Percentiles rank a stretch among this genome's conserved stretches.
phyloP scores from a whole-genome alignment of 2,113 vertebrate genomes.

The Saguinus imperator region DNA sequence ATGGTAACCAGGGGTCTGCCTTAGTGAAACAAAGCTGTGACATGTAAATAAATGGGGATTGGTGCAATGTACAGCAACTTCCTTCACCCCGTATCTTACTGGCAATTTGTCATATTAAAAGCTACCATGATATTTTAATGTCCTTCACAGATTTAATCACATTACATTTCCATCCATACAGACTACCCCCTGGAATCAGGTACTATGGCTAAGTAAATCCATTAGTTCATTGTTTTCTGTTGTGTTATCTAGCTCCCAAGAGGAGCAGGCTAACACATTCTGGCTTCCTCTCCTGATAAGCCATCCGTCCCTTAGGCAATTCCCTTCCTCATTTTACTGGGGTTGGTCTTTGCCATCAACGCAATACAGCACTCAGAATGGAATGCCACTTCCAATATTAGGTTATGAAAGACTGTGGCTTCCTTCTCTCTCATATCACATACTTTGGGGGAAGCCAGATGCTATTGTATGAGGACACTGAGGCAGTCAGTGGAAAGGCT shows the following conservation, averaged over 20 bases:
- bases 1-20: conserved; percentile 73
- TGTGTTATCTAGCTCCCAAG: not conserved
- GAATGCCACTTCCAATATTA: not conserved
- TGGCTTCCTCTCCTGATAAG: not conserved
- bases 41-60: conserved; percentile 60
- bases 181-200: not conserved
- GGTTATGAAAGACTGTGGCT: not conserved
- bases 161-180: not conserved
- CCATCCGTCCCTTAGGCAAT: not conserved
- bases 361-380: not conserved
- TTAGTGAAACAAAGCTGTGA: conserved; percentile 65
- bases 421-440: not conserved
- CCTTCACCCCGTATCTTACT: not conserved
- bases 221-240: not conserved
- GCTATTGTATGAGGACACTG: not conserved
- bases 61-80: not conserved
- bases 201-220: not conserved
- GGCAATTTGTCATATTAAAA: not conserved
- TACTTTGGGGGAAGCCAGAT: not conserved
- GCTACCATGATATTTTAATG: not conserved
- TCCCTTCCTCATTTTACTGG: not conserved
- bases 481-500: not conserved
- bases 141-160: not conserved
- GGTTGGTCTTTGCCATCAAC: not conserved
- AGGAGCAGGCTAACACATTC: too few species aligned